phyloP scores from a whole-genome alignment of 2,888 invertebrate species.

The Pseudococcus viburni region DNA sequence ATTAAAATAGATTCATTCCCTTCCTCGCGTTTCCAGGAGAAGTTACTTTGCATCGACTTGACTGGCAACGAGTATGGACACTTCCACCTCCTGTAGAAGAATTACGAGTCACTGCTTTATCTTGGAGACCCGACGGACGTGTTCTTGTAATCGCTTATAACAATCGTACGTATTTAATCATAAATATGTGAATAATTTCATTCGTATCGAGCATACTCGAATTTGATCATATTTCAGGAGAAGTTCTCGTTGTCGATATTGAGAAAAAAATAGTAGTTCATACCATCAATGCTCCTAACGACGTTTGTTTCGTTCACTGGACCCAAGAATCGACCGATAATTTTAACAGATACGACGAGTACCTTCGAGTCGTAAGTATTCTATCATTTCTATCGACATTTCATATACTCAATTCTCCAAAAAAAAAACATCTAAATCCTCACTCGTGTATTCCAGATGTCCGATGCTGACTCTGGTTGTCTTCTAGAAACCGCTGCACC shows the following conservation, averaged over 20 bases:
- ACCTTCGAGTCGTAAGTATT: conserved; percentile 14
- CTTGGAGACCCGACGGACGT: conserved; percentile 97
- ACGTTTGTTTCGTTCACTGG: conserved; percentile 85
- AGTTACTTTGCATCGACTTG: conserved; percentile 88
- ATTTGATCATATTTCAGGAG: conserved; percentile 73
- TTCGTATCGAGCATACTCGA: neutral
- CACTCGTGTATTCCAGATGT: conserved; percentile 59
- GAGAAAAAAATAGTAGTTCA: conserved; percentile 88
- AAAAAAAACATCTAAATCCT: neutral
- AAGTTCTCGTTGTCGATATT: conserved; percentile 83
- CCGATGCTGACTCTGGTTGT: conserved; percentile 64
- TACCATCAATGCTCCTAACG: conserved; percentile 75
- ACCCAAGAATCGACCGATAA: conserved; percentile 72
- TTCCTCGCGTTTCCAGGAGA: conserved; percentile 78
- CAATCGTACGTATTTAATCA: conserved; percentile 70
- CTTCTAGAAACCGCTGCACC: conserved; percentile 61
- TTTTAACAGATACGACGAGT: conserved; percentile 56
- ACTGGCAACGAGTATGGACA: conserved; percentile 94
- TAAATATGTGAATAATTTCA: neutral
- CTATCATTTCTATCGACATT: neutral
- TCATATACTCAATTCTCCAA: neutral
- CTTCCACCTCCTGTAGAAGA: conserved; percentile 84
- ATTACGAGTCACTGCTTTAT: conserved; percentile 81
- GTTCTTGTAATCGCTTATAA: conserved; percentile 82
- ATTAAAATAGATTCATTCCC: neutral